Evolutionary conservation across 2,888 invertebrate genomes (phyloP).

Genomic region (Carterocephalus palaemon): DNA sequence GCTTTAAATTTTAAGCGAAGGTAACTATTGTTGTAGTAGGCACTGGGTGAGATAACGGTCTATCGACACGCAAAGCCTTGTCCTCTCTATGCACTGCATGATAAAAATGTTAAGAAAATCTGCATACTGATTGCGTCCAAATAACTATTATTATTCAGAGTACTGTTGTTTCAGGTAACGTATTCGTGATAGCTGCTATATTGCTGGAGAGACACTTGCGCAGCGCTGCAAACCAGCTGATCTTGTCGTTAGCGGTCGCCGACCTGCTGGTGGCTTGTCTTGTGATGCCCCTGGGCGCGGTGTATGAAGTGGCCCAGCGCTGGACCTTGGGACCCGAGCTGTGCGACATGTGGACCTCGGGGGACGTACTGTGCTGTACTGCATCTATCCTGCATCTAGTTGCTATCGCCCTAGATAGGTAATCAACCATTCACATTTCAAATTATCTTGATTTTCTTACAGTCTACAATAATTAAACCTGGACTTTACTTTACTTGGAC

Average conservation of each 20-base stretch:
- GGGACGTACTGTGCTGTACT: constrained; percentile 94
- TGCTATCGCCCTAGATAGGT: constrained; percentile 90
- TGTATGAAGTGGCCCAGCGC: constrained; percentile 87
- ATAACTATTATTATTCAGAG: too few relatives aligned
- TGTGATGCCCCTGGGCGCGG: constrained; percentile 87
- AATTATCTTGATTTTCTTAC: too few relatives aligned
- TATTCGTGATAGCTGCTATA: constrained; percentile 96
- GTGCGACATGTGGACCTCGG: constrained; percentile 96
- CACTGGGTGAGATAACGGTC: too few relatives aligned
- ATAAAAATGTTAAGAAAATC: too few relatives aligned
- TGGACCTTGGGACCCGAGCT: constrained; percentile 92
- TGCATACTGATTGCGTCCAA: too few relatives aligned
- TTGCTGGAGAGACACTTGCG: constrained; percentile 91
- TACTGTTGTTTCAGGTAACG: constrained; percentile 88
- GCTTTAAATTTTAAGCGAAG: too few relatives aligned
- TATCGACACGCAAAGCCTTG: too few relatives aligned
- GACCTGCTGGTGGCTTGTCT: constrained; percentile 93
- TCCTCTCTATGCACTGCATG: too few relatives aligned
- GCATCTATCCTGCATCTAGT: constrained; percentile 90
- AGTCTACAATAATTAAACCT: background rate
- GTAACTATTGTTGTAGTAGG: too few relatives aligned
- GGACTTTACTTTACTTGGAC: too few relatives aligned
- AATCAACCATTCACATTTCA: constrained; percentile 36
- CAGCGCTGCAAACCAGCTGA: constrained; percentile 93
- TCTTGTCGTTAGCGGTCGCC: constrained; percentile 93